Evolutionary conservation across 1,140 invertebrate species (phyloP).

Genomic region (Drosophila busckii): DNA sequence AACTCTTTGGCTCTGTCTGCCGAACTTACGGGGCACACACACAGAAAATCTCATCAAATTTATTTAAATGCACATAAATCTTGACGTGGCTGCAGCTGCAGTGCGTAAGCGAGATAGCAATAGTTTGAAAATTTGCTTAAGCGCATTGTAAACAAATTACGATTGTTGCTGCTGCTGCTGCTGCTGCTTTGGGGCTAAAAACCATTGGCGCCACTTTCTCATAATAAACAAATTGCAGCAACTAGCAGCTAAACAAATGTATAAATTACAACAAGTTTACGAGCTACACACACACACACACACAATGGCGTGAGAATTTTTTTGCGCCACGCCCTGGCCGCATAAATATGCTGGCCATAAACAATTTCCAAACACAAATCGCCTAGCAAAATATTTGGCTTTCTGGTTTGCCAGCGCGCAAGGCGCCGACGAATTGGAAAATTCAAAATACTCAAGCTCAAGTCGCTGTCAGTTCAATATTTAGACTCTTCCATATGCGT

Average conservation of each 20-base stretch:
- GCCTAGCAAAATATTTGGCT: conserved; percentile 66
- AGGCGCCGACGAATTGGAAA: conserved; percentile 47
- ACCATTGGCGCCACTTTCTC: conserved; percentile 74
- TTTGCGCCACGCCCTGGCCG: conserved; percentile 25
- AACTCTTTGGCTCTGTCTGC: conserved; percentile 36
- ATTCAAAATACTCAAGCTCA: conserved; percentile 7
- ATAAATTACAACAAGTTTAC: conserved; percentile 23
- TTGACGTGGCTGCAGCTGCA: conserved; percentile 51
- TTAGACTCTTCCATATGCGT: conserved; percentile 13
- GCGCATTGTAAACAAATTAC: conserved; percentile 38
- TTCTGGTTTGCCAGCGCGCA: conserved; percentile 64
- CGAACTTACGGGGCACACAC: conserved; percentile 1
- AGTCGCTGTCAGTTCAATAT: not conserved
- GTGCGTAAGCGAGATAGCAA: conserved; percentile 9
- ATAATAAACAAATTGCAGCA: conserved; percentile 54
- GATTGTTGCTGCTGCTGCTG: no score
- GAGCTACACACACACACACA: conserved; percentile 4
- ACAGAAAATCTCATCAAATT: conserved; percentile 71
- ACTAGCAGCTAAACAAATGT: conserved; percentile 9
- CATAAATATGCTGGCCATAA: not conserved
- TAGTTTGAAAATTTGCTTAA: conserved; percentile 23
- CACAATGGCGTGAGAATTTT: no score
- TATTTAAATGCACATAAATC: conserved; percentile 76
- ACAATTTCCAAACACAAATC: conserved; percentile 30
- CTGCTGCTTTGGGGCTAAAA: no score